A percentile compares a stretch with the other conserved stretches of the same genome.
Conservation (phyloP, 1,140 invertebrate genomes). For the Calycopis cecrops region DNA sequence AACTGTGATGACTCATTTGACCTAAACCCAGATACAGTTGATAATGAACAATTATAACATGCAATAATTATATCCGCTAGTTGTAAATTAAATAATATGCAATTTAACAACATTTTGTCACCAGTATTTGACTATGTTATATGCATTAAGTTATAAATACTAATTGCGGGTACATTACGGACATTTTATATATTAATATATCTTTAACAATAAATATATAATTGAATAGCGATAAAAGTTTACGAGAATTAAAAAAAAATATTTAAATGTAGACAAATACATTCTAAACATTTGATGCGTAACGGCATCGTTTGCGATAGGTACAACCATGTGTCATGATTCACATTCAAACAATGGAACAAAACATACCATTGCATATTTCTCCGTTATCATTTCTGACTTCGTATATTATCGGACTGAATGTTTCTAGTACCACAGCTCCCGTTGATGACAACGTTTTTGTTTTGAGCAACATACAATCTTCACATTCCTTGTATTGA, state of each 20-base stretch:
- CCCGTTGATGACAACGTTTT: conserved; percentile 31
- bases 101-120: too few species aligned
- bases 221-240: background rate
- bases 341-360: conserved; percentile 14
- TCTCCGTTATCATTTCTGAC: conserved; percentile 40
- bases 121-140: too few species aligned
- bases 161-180: too few species aligned
- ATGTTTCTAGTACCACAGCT: conserved; percentile 43
- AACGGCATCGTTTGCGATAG: conserved; percentile 8
- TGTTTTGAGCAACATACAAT: conserved; percentile 47
- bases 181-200: too few species aligned
- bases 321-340: conserved; percentile 13
- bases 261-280: background rate
- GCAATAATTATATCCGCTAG: too few species aligned
- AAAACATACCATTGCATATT: conserved; percentile 60
- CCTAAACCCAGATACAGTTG: conserved; percentile 11
- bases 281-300: conserved; percentile 10
- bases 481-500: conserved; percentile 61
- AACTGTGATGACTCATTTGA: conserved; percentile 23
- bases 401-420: conserved; percentile 50
- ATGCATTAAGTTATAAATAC: too few species aligned
- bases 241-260: too few species aligned
- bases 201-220: background rate
- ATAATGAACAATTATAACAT: background rate
- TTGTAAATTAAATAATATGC: too few species aligned